Base-by-base conservation (phyloP, 1,140 invertebrate genomes). In the Cherax quadricarinatus region DNA sequence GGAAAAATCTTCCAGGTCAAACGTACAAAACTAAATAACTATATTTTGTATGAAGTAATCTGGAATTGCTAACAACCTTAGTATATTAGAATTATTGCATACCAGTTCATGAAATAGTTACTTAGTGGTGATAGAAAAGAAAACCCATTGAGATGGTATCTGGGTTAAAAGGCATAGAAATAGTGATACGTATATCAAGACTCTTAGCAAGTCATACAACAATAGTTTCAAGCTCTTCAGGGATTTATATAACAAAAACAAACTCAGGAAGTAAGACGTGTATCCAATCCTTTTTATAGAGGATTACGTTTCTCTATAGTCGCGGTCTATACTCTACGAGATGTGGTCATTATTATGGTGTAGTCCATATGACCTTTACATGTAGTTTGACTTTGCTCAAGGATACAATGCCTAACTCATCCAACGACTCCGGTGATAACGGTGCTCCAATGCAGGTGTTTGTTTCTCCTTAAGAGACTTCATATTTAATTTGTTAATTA, bases 1-100 rank as follows among this genome's bases (percentile, higher is more conserved):
- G 88, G 88, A 89, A 66, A 41, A 70, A 89, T 89, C 88, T 89
- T 89, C 88, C 88, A 89, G 81, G 88, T 82, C 81, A 83, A 89
- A 75, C 88, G 88, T 89, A 89, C 88, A 89, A 89, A 89, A 73
- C 88, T 75, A 83, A 14, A 83, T 24, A 89, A 75, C 30, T 89
- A 89, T 89, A 83, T 89, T 89, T 83, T 89, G 60, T 82, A 89
- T 73, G 78, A 70, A 70, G 41, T 49, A 73, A 51, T 86, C 85
- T 86, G 85, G 66, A 73, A 51, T 70, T 75, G 62, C 85, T 73
- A 60, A 83, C 81, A 41, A 57, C 53, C 51, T 88, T 88, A 88
- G 86, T 88, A 48, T 53, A 10, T 60, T 79, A 88, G 86, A 48
- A 12, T 21, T 75, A 75, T 75, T 62, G 10, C 70, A 21, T 51